Percentiles rank a stretch among this genome's conserved stretches.
Evolutionary conservation across 2,113 vertebrate genomes (phyloP).

Genomic region (Cettia cetti): DNA sequence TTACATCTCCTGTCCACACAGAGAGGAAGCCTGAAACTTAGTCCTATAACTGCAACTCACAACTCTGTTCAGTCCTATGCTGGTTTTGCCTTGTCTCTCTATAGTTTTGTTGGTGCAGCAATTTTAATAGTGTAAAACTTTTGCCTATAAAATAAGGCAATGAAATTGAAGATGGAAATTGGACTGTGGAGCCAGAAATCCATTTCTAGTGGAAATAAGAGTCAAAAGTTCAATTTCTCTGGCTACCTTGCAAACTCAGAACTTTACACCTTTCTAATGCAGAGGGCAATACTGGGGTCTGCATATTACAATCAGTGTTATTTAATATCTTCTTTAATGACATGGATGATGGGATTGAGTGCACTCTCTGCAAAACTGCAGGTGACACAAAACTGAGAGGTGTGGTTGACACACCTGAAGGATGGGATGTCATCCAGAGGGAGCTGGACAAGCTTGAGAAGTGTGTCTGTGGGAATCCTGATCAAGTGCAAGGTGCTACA

Average conservation of each 20-base stretch:
- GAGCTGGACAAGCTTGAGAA: background rate
- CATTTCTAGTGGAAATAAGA: background rate
- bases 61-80: background rate
- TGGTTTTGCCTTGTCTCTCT: background rate
- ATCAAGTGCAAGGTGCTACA: background rate
- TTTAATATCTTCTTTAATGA: background rate
- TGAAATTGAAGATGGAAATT: background rate
- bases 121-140: background rate
- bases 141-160: background rate
- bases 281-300: background rate
- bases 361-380: background rate
- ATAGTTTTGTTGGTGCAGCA: background rate
- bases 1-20: background rate
- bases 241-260: background rate
- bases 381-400: background rate
- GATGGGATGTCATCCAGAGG: background rate
- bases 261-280: background rate
- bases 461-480: background rate
- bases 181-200: background rate
- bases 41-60: background rate
- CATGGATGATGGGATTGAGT: background rate
- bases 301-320: background rate
- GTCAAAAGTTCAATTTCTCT: background rate
- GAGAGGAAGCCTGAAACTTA: background rate
- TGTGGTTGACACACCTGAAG: background rate